Evolutionary conservation across 2,797 vertebrate species (phyloP).

Genomic region (Amblyopsis hoosieri): DNA sequence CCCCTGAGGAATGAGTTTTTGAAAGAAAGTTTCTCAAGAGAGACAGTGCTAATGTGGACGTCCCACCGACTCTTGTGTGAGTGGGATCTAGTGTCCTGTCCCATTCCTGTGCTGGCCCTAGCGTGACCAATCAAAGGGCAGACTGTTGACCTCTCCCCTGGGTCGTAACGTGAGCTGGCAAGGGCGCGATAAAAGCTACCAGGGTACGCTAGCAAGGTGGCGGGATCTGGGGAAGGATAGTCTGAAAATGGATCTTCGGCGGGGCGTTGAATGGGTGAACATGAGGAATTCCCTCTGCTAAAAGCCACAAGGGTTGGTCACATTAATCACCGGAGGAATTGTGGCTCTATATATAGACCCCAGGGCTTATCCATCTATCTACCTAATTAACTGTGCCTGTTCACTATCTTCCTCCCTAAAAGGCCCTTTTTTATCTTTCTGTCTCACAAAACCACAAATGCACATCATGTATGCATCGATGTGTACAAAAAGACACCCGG

Average conservation of each 20-base stretch:
- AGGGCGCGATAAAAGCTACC: constrained; percentile 62
- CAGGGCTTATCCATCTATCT: constrained; percentile 56
- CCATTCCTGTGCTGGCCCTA: constrained; percentile 38
- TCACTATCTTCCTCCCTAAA: constrained; percentile 27
- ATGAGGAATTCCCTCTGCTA: constrained; percentile 36
- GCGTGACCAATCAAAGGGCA: constrained; percentile 65
- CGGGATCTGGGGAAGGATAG: constrained; percentile 54
- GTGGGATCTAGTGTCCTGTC: constrained; percentile 34
- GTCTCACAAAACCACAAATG: neutral
- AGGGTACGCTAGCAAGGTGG: constrained; percentile 51
- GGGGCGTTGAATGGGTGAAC: constrained; percentile 38
- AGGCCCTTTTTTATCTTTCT: constrained; percentile 1
- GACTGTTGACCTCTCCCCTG: constrained; percentile 71
- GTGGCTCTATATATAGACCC: constrained; percentile 60
- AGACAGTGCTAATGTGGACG: constrained; percentile 13
- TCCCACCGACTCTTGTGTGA: constrained; percentile 39
- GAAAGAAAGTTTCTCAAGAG: too few species aligned
- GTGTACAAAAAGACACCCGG: neutral
- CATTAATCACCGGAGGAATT: constrained; percentile 59
- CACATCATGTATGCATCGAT: neutral
- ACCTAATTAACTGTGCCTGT: constrained; percentile 50
- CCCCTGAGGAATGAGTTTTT: constrained; percentile 26
- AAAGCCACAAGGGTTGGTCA: constrained; percentile 46
- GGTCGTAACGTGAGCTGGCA: constrained; percentile 68
- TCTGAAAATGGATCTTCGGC: constrained; percentile 53